These are phyloP conservation scores for Trypoxylon attenuatum DNA, from an alignment of 2,888 invertebrate genomes.

Conservation along the genomic window DNA sequence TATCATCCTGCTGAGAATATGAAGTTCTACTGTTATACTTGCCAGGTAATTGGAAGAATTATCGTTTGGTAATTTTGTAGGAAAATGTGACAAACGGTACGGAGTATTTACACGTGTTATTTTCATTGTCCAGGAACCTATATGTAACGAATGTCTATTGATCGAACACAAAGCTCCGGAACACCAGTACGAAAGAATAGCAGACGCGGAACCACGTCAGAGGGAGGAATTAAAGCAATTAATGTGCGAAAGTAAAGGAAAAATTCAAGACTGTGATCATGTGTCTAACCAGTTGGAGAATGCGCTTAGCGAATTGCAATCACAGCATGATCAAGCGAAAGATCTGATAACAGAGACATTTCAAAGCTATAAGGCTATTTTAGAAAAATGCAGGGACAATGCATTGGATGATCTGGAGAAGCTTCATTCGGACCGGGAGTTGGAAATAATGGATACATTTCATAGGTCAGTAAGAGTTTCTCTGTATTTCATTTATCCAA, in stretches of 20 bases:
- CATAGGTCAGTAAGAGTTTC: constrained; percentile 76
- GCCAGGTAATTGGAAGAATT: constrained; percentile 76
- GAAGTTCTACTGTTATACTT: constrained; percentile 91
- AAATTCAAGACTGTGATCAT: constrained; percentile 85
- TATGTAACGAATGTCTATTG: constrained; percentile 91
- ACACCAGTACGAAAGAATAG: constrained; percentile 89
- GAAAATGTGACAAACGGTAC: neutral
- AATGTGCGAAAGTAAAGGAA: constrained; percentile 84
- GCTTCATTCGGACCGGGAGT: constrained; percentile 88
- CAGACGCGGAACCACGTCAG: constrained; percentile 86
- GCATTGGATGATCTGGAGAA: constrained; percentile 84
- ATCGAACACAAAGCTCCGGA: constrained; percentile 87
- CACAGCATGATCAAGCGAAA: constrained; percentile 90
- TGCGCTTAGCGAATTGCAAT: constrained; percentile 89
- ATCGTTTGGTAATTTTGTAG: too few relatives aligned
- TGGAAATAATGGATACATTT: constrained; percentile 92
- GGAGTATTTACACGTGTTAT: neutral
- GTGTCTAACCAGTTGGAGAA: constrained; percentile 85
- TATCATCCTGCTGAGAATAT: constrained; percentile 88
- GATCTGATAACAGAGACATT: constrained; percentile 88
- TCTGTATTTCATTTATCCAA: neutral
- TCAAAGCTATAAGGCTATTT: constrained; percentile 86
- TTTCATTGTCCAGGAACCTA: constrained; percentile 79
- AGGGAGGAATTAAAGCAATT: constrained; percentile 86
- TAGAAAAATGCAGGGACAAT: constrained; percentile 88